Conservation (phyloP, 2,888 invertebrate genomes). For the Buathra laborator region DNA sequence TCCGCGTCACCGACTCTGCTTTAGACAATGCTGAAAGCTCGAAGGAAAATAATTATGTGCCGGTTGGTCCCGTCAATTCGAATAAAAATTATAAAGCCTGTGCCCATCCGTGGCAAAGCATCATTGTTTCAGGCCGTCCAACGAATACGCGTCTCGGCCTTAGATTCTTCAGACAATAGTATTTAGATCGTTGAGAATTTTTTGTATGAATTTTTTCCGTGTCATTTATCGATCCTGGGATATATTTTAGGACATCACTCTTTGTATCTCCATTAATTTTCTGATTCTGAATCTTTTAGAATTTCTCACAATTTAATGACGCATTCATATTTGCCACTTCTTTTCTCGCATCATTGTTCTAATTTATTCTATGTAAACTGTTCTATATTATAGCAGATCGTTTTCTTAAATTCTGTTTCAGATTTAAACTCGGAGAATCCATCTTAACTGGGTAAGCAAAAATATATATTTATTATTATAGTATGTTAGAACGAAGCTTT, state of each 20-base stretch:
- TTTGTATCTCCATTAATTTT: not conserved
- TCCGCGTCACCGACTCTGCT: constrained; percentile 46
- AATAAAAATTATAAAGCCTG: constrained; percentile 61
- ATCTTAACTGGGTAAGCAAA: too few relatives aligned
- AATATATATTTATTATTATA: too few relatives aligned
- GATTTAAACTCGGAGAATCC: too few relatives aligned
- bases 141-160: not conserved
- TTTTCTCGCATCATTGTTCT: too few relatives aligned
- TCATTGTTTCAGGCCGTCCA: constrained; percentile 53
- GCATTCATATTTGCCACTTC: too few relatives aligned
- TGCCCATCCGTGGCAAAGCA: constrained; percentile 33
- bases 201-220: not conserved
- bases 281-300: not conserved
- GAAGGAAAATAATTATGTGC: constrained; percentile 71
- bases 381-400: too few relatives aligned
- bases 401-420: too few relatives aligned
- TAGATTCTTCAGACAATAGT: constrained; percentile 38
- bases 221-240: not conserved
- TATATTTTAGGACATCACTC: not conserved
- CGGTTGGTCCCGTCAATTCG: constrained; percentile 49
- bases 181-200: constrained; percentile 29
- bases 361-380: too few relatives aligned
- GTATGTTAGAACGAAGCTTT: too few relatives aligned
- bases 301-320: not conserved
- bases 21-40: constrained; percentile 64